phyloP scores from a whole-genome alignment of 1,140 invertebrate species.

The Tetramorium alpestre region DNA sequence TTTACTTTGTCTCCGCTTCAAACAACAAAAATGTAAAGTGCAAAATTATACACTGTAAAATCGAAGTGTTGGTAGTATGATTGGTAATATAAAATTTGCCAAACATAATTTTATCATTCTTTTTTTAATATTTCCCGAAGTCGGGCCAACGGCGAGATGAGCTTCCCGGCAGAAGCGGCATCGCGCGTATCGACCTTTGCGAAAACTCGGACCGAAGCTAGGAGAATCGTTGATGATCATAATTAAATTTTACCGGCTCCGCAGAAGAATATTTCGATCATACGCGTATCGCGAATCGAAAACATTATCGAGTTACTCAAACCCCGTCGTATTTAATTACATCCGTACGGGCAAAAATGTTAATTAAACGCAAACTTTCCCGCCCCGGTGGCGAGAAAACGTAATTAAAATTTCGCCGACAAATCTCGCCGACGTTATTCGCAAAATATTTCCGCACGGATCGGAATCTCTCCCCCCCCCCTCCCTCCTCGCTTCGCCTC shows the following conservation, averaged over 20 bases:
- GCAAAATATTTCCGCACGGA: conserved; percentile 8
- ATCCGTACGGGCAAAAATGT: conserved; percentile 21
- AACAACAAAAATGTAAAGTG: not conserved
- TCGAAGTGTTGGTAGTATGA: not conserved
- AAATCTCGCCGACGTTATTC: not conserved
- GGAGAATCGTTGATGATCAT: not conserved
- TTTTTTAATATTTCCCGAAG: not conserved
- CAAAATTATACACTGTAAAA: not conserved
- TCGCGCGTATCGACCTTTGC: not conserved
- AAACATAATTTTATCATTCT: not conserved
- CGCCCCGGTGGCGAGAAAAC: not conserved
- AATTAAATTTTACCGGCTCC: conserved; percentile 4
- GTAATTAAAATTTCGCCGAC: conserved; percentile 40
- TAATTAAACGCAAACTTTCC: conserved; percentile 47
- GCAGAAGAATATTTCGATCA: not conserved
- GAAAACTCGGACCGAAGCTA: not conserved
- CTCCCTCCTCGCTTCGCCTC: not conserved
- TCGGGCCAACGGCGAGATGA: not conserved
- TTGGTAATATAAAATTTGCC: not conserved
- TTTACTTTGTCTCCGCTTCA: not conserved
- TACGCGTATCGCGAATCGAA: conserved; percentile 16
- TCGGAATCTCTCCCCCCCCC: not conserved
- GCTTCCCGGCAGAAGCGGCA: not conserved
- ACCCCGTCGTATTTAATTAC: conserved; percentile 34
- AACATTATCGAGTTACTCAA: conserved; percentile 19